Percentiles rank a stretch among this genome's conserved stretches.
These are phyloP conservation scores for Mnemiopsis leidyi DNA, from an alignment of 37 sponge, comb jelly and placozoan genomes.

Conservation along the genomic window DNA sequence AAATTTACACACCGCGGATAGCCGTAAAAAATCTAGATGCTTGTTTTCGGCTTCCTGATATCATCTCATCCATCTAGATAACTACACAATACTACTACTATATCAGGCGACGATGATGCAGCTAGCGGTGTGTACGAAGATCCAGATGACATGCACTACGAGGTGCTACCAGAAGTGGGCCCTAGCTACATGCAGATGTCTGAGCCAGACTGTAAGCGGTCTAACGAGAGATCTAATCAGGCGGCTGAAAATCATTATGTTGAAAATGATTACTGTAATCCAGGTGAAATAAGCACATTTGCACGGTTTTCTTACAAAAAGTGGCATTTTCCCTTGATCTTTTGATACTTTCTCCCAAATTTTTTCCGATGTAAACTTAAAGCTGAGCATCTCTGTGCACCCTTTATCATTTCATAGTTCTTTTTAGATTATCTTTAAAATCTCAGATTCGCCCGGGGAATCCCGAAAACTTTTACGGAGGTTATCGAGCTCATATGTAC, in stretches of 20 bases:
- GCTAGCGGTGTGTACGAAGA: conserved; percentile 42
- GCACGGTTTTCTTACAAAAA: no score
- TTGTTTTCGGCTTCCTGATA: no score
- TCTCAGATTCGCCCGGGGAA: neutral
- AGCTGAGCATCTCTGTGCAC: no score
- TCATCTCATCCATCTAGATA: no score
- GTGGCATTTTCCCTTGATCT: no score
- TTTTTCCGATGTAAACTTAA: no score
- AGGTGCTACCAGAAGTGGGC: neutral
- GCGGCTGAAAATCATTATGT: conserved; percentile 29
- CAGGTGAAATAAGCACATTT: no score
- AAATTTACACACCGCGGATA: no score
- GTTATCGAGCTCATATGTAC: neutral
- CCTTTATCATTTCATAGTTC: no score
- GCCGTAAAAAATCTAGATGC: no score
- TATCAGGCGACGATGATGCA: neutral
- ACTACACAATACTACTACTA: neutral
- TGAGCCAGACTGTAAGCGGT: neutral
- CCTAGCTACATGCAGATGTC: neutral
- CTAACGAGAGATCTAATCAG: no score
- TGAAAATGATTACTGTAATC: neutral
- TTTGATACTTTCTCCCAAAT: no score
- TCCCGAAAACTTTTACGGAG: neutral
- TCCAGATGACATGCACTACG: neutral
- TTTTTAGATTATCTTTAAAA: neutral